Evolutionary conservation across 2,113 vertebrate genomes (phyloP), one percentile per base, ranked within the genome.

Genomic region (Anthoscopus minutus): DNA sequence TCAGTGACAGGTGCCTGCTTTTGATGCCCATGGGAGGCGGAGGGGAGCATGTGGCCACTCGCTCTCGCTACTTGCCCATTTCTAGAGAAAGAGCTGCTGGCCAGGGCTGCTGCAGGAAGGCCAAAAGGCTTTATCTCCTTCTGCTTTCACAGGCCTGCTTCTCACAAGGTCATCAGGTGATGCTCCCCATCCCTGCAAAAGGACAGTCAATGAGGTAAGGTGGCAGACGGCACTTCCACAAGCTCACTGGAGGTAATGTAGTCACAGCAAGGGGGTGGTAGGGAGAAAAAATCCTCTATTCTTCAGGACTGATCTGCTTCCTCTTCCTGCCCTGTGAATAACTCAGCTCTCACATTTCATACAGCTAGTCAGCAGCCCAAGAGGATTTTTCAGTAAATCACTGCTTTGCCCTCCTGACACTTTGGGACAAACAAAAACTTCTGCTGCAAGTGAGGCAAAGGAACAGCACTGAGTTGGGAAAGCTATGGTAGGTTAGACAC

Each of bases 221-320:
- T 22, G 27, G 28, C 53, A 76, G 40, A n/a, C 10, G 77, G 40
- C 33, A 23, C 20, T 72, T 67, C 58, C 25, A 2, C 10, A 15
- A 54, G 13, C n/a, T 71, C 48, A 19, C 30, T 54, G 38, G 30
- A 27, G 8, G 10, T 16, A 42, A 42, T 1, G 1, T 0, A 37
- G 13, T 15, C 15, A 15, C 25, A 76, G 57, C 42, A 64, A 72
- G 4, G 18, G 35, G 24, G 40, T 72, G 38, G 10, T 7, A 66
- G 12, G 44, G 25, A 62, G 20, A 51, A 79, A n/a, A 24, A 42
- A 53, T 11, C 6, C 44, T 71, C 64, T 83, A 67, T 58, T 31
- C 61, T 67, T 64, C 44, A 28, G 71, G 44, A 35, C 8, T 14
- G 30, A 16, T 64, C 33, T 57, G 57, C 28, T 78, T 53, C 27